Percentiles rank a stretch among this genome's conserved stretches.
These are phyloP conservation scores for Oriolus oriolus DNA, from an alignment of 2,113 vertebrate genomes.

Conservation along the genomic window DNA sequence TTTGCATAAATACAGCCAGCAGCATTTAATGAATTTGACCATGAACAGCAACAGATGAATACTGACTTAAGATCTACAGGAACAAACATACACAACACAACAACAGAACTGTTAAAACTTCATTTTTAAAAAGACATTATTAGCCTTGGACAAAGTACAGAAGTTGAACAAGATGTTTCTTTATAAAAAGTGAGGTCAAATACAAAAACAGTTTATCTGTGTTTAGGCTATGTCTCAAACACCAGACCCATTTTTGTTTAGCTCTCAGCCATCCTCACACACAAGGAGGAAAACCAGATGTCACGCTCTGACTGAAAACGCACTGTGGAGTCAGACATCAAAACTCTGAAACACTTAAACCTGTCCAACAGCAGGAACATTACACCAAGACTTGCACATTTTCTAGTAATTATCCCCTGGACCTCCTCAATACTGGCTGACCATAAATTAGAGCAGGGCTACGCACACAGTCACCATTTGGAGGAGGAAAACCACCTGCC, in stretches of 20 bases:
- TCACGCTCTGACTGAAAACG: background rate
- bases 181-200: background rate
- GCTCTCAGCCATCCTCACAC: background rate
- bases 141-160: background rate
- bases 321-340: background rate
- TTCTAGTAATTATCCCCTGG: background rate
- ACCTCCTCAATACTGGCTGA: background rate
- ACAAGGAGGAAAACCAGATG: conserved; percentile 36
- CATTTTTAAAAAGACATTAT: background rate
- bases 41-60: background rate
- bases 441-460: background rate
- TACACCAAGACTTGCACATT: background rate
- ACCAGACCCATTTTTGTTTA: background rate
- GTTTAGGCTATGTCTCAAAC: conserved; percentile 30
- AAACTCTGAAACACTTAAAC: background rate
- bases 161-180: background rate
- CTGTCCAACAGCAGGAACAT: background rate
- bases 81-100: background rate
- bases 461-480: background rate
- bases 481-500: background rate
- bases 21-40: background rate
- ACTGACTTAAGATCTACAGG: background rate
- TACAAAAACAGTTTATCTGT: background rate
- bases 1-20: background rate
- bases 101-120: background rate